Conservation (phyloP, 2,113 vertebrate species). For the Chunga burmeisteri region DNA sequence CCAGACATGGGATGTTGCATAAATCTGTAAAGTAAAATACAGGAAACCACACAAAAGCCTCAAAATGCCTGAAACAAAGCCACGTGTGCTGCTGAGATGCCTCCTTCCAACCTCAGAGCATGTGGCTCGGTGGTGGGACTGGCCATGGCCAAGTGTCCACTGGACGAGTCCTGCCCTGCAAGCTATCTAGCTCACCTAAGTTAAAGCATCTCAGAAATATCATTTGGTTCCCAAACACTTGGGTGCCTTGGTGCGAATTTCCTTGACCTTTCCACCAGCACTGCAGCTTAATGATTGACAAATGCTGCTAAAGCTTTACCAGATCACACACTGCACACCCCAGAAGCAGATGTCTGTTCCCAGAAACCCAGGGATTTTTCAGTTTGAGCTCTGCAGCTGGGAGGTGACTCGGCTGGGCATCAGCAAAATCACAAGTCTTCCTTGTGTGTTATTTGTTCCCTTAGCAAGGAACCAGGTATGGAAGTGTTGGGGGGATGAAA, state of each 20-base stretch:
- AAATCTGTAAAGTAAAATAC: not conserved
- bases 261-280: not conserved
- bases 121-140: fast-evolving
- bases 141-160: not conserved
- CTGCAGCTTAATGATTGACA: conserved; percentile 5
- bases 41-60: not conserved
- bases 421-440: not conserved
- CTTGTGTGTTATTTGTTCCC: not conserved
- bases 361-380: not conserved
- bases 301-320: not conserved
- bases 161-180: not conserved
- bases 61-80: not conserved
- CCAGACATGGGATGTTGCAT: fast-evolving
- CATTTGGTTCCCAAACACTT: not conserved
- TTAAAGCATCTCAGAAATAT: not conserved
- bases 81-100: not conserved
- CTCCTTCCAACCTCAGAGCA: not conserved
- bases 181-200: not conserved
- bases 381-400: not conserved
- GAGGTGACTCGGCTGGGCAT: not conserved
- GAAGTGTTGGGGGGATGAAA: not conserved
- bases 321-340: not conserved
- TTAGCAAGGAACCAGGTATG: not conserved
- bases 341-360: not conserved
- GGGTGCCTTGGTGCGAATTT: not conserved